Percentiles rank a stretch among this genome's conserved stretches.
phyloP scores from a whole-genome alignment of 53 echinoderm and acorn worm species.

The Apostichopus leukothele region DNA sequence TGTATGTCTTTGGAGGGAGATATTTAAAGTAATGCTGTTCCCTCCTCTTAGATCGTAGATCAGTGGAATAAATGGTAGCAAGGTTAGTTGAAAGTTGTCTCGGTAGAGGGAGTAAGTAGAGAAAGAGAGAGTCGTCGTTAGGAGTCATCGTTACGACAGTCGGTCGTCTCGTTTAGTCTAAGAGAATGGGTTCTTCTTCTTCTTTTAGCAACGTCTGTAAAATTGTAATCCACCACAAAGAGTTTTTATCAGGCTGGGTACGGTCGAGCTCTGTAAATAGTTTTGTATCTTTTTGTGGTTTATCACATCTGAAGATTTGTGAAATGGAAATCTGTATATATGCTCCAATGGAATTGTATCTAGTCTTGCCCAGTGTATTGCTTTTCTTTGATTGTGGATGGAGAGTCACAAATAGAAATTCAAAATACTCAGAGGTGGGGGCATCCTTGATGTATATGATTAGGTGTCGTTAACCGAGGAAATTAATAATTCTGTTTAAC shows the following conservation, averaged over 20 bases:
- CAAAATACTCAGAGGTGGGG: too few species aligned
- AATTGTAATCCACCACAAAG: background rate
- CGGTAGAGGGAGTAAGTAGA: background rate
- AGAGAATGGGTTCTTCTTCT: background rate
- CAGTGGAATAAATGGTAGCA: background rate
- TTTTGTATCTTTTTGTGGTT: conserved; percentile 19
- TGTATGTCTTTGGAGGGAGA: background rate
- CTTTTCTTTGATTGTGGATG: background rate
- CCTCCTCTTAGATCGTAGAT: background rate
- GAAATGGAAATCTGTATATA: conserved; percentile 37
- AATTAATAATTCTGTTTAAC: too few species aligned
- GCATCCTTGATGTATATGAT: too few species aligned
- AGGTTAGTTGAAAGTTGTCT: background rate
- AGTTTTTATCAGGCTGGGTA: background rate
- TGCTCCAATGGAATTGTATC: conserved; percentile 20
- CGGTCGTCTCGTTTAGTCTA: background rate
- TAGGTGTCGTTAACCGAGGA: too few species aligned
- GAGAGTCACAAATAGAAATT: too few species aligned
- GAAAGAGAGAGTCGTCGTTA: background rate
- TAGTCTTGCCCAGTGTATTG: conserved; percentile 23
- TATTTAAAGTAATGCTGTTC: background rate
- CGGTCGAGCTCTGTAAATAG: conserved; percentile 32
- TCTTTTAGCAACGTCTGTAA: background rate
- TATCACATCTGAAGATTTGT: background rate
- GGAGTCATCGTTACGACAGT: too few species aligned